A percentile compares a stretch with the other conserved stretches of the same genome.
Conservation (phyloP, 2,888 invertebrate genomes). For the Sthenelais limicola region DNA sequence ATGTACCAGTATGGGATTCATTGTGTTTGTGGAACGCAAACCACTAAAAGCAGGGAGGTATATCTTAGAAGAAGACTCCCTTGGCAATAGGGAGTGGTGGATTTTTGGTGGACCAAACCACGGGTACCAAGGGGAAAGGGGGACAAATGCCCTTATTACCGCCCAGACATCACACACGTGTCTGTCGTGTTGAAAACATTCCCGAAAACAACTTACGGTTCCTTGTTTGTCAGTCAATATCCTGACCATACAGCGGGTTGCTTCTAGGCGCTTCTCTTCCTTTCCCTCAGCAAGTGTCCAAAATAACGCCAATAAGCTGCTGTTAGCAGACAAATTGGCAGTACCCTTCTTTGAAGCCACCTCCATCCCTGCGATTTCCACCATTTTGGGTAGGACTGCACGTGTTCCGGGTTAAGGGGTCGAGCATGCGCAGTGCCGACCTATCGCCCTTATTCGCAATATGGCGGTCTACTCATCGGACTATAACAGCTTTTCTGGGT, state of each 20-base stretch:
- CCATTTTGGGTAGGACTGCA: neutral
- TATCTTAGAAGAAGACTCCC: neutral
- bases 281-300: slow-evolving; percentile 56
- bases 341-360: neutral
- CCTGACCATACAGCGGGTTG: slow-evolving; percentile 48
- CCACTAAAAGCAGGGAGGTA: no score
- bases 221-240: slow-evolving; percentile 1
- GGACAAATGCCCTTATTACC: no score
- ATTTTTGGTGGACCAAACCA: neutral
- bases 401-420: slow-evolving; percentile 11
- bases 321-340: slow-evolving; percentile 14
- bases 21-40: no score
- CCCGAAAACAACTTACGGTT: slow-evolving; percentile 20
- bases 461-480: slow-evolving; percentile 36
- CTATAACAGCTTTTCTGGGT: slow-evolving; percentile 20
- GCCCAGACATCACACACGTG: no score
- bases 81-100: neutral
- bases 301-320: slow-evolving; percentile 54
- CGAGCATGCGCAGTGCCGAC: neutral
- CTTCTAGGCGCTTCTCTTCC: slow-evolving; percentile 52
- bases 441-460: slow-evolving; percentile 23
- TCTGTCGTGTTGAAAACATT: no score
- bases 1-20: no score
- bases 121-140: no score
- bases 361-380: neutral